These are phyloP conservation scores for Arctocebus calabarensis DNA, from an alignment of 2,797 vertebrate genomes.

Conservation along the genomic window DNA sequence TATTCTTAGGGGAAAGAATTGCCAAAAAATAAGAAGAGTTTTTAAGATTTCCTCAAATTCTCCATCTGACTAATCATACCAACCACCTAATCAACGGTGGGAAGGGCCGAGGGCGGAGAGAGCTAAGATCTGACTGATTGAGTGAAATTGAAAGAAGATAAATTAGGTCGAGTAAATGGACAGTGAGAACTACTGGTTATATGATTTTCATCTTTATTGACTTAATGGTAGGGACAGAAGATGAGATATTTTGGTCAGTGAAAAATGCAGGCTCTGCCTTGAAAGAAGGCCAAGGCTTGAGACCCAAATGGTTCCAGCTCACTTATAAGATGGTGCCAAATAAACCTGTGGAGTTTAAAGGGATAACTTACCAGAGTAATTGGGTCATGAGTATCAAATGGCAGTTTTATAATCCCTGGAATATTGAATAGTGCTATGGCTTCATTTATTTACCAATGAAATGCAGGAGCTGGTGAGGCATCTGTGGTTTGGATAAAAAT, in stretches of 20 bases:
- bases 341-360: neutral
- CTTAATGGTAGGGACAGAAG: constrained; percentile 79
- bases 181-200: constrained; percentile 78
- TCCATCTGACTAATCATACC: neutral
- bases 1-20: neutral
- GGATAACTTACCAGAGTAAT: neutral
- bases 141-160: constrained; percentile 72
- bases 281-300: constrained; percentile 59
- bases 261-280: constrained; percentile 80
- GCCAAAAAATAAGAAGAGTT: neutral
- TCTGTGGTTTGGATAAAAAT: constrained; percentile 67
- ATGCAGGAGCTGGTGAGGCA: constrained; percentile 24
- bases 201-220: constrained; percentile 75
- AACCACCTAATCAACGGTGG: rapidly evolving
- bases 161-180: constrained; percentile 78
- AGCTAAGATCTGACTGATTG: neutral
- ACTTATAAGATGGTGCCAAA: neutral
- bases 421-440: constrained; percentile 55
- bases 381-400: constrained; percentile 50
- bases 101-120: neutral
- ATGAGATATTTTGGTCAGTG: constrained; percentile 82
- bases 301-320: neutral
- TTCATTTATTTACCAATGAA: constrained; percentile 66
- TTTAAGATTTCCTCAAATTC: neutral
- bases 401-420: constrained; percentile 56